Evolutionary conservation across 2,797 vertebrate genomes (phyloP).

Genomic region (Myripristis murdjan): DNA sequence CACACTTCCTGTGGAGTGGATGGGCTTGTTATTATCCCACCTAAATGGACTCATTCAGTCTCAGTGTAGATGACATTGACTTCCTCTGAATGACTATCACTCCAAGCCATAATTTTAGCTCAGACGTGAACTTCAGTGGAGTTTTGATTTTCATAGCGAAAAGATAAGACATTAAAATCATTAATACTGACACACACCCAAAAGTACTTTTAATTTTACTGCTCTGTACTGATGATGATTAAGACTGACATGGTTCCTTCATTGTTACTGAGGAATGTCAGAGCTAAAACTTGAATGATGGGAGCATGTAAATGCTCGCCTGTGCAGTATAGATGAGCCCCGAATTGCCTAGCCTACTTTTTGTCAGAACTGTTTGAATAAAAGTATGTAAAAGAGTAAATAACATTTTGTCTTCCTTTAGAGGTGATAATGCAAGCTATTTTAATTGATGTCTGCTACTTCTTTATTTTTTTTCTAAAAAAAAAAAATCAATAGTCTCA

Average conservation of each 20-base stretch:
- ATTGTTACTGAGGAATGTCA: not conserved
- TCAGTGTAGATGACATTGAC: conserved; percentile 14
- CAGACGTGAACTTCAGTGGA: conserved; percentile 2
- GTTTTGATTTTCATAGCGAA: not conserved
- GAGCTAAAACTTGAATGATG: not conserved
- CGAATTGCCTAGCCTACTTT: not conserved
- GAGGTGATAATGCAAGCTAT: not conserved
- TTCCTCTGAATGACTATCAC: conserved; percentile 25
- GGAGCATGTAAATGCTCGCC: not conserved
- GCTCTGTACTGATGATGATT: not conserved
- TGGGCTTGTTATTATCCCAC: conserved; percentile 32
- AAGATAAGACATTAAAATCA: not conserved
- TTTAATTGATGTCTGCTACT: not conserved
- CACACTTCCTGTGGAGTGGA: conserved; percentile 8
- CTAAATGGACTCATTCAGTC: conserved; percentile 39
- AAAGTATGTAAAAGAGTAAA: too few species aligned
- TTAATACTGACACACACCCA: not conserved
- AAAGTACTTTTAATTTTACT: not conserved
- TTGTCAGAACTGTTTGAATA: too few species aligned
- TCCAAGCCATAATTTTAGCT: conserved; percentile 22
- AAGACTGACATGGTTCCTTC: not conserved
- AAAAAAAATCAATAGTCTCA: conserved; percentile 3
- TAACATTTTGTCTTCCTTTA: not conserved
- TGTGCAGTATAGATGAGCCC: not conserved
- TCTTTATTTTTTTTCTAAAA: too few species aligned